Evolutionary conservation across 2,113 vertebrate species (phyloP).

Genomic region (Hiodon alosoides): DNA sequence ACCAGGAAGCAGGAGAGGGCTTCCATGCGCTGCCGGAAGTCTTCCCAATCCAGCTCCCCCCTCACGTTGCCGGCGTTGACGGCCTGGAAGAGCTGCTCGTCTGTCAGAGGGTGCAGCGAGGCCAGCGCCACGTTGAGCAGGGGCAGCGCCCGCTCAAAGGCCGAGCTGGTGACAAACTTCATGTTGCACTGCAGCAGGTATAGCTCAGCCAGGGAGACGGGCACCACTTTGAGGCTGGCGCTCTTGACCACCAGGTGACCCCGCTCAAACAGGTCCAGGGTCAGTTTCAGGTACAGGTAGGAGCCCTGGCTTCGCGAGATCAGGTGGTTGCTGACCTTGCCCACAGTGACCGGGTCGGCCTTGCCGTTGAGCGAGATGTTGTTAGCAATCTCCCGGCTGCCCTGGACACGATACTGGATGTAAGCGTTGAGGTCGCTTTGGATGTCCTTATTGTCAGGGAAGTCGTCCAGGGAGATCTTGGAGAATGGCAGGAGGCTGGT

Average conservation of each 20-base stretch:
- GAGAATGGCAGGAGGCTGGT: constrained; percentile 75
- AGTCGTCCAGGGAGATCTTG: constrained; percentile 80
- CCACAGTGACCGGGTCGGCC: constrained; percentile 73
- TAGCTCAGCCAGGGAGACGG: constrained; percentile 88
- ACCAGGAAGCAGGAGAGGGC: constrained; percentile 86
- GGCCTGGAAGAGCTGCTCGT: constrained; percentile 94
- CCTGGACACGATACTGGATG: constrained; percentile 81
- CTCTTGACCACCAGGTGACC: constrained; percentile 90
- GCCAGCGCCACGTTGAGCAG: constrained; percentile 88
- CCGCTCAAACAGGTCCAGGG: constrained; percentile 89
- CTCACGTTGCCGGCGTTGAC: constrained; percentile 81
- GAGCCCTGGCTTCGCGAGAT: constrained; percentile 88
- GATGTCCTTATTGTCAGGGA: constrained; percentile 86
- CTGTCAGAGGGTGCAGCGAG: constrained; percentile 91
- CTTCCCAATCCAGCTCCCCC: constrained; percentile 82
- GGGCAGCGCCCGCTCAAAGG: constrained; percentile 83
- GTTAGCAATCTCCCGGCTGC: constrained; percentile 78
- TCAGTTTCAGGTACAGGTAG: constrained; percentile 90
- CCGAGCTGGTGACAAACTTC: constrained; percentile 81
- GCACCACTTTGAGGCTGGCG: constrained; percentile 92
- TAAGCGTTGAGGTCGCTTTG: constrained; percentile 83
- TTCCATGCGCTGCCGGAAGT: constrained; percentile 91
- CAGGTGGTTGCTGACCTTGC: constrained; percentile 90
- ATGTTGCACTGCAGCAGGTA: constrained; percentile 92
- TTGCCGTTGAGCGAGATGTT: constrained; percentile 89